Conservation (phyloP, 2,797 vertebrate species). For the Malurus splendens region DNA sequence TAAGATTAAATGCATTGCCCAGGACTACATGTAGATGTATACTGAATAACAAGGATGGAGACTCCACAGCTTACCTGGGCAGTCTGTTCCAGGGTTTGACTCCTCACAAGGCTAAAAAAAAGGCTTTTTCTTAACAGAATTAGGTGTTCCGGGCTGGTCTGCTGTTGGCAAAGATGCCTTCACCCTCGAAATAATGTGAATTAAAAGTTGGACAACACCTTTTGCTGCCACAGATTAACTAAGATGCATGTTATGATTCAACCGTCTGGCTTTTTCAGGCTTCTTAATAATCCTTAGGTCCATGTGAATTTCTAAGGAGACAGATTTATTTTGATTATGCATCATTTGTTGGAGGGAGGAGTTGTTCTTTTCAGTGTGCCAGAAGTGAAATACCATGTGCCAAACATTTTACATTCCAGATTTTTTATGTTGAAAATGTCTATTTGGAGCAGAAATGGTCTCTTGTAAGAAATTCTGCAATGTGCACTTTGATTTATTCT, state of each 20-base stretch:
- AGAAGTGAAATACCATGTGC: not conserved
- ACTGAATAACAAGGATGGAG: not conserved
- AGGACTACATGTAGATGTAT: not conserved
- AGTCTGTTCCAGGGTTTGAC: not conserved
- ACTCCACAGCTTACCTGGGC: not conserved
- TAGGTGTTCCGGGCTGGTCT: not conserved
- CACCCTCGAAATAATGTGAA: not conserved
- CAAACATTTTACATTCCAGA: not conserved
- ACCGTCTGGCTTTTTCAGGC: not conserved
- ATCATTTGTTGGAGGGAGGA: not conserved
- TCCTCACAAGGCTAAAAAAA: not conserved
- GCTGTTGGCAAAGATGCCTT: not conserved
- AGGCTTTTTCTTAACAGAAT: not conserved
- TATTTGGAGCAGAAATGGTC: not conserved
- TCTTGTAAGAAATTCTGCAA: not conserved
- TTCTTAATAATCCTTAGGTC: not conserved
- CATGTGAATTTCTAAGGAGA: not conserved
- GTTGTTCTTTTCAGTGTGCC: not conserved
- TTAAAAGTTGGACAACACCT: not conserved
- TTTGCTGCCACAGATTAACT: not conserved
- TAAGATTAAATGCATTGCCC: not conserved
- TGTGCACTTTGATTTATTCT: not conserved
- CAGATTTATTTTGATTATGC: conserved; percentile 23
- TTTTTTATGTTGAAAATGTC: not conserved
- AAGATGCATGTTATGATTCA: not conserved